Evolutionary conservation across 1,140 invertebrate species (phyloP).

Genomic region (Acromyrmex echinatior): DNA sequence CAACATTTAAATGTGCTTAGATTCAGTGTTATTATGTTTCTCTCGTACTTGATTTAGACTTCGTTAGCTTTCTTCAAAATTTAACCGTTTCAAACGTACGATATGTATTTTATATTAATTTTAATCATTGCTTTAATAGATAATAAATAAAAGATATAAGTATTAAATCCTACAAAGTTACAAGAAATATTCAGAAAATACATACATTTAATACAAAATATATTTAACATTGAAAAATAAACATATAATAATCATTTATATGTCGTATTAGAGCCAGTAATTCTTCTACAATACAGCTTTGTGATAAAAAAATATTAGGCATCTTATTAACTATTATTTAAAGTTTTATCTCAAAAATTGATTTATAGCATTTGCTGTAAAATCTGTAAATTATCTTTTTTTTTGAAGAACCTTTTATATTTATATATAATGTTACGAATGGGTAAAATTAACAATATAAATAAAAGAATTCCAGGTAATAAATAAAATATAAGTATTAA

Average conservation of each 20-base stretch:
- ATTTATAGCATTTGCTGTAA: too few species aligned
- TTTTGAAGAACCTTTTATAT: too few species aligned
- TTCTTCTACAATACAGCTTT: not conserved
- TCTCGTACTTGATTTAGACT: conserved; percentile 24
- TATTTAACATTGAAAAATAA: not conserved
- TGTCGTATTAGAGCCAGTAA: not conserved
- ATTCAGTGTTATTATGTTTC: conserved; percentile 18
- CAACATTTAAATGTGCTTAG: conserved; percentile 23
- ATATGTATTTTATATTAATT: not conserved
- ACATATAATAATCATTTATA: not conserved
- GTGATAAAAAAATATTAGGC: too few species aligned
- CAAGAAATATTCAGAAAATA: not conserved
- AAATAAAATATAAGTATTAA: too few species aligned
- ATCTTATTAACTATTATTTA: too few species aligned
- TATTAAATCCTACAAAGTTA: not conserved
- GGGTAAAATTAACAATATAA: too few species aligned
- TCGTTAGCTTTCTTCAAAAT: not conserved
- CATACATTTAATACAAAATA: not conserved
- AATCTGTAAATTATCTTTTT: too few species aligned
- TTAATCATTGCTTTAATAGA: not conserved
- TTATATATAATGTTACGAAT: too few species aligned
- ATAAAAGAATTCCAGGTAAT: too few species aligned
- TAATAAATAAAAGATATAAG: not conserved
- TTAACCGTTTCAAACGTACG: too few species aligned
- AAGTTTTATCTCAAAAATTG: too few species aligned